phyloP scores from a whole-genome alignment of 1,140 invertebrate genomes.

The Capitella teleta region DNA sequence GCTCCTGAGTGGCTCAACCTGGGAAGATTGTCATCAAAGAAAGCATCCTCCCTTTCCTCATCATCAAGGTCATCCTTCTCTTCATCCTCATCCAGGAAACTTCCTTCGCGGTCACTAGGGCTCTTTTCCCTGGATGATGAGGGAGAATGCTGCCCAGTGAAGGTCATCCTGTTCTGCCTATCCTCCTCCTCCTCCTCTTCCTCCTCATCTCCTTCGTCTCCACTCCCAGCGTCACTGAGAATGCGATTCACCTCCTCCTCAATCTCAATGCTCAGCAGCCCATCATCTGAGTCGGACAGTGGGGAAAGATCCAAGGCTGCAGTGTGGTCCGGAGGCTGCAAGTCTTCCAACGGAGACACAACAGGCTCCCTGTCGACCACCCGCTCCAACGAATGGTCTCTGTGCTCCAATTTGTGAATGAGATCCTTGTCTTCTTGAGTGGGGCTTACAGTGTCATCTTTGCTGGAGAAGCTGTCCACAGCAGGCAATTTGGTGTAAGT shows the following conservation, averaged over 20 bases:
- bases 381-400: too few species aligned
- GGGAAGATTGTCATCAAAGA: conserved; percentile 7
- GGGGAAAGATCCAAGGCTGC: not conserved
- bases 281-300: not conserved
- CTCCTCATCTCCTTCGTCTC: not conserved
- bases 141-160: not conserved
- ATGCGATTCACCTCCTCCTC: conserved; percentile 2
- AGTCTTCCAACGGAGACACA: too few species aligned
- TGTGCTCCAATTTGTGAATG: too few species aligned
- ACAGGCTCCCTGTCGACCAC: too few species aligned
- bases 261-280: not conserved
- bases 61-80: conserved; percentile 1
- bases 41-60: conserved; percentile 4
- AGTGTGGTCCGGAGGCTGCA: not conserved
- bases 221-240: not conserved
- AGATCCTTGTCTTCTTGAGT: conserved; percentile 26
- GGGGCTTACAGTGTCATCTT: conserved; percentile 43
- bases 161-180: not conserved
- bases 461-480: conserved; percentile 40
- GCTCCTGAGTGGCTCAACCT: too few species aligned
- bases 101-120: not conserved
- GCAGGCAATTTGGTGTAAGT: conserved; percentile 38
- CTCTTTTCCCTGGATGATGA: too few species aligned
- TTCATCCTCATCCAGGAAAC: not conserved
- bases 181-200: not conserved